Conservation (phyloP, 2,797 vertebrate genomes). For the Eulemur mongoz region DNA sequence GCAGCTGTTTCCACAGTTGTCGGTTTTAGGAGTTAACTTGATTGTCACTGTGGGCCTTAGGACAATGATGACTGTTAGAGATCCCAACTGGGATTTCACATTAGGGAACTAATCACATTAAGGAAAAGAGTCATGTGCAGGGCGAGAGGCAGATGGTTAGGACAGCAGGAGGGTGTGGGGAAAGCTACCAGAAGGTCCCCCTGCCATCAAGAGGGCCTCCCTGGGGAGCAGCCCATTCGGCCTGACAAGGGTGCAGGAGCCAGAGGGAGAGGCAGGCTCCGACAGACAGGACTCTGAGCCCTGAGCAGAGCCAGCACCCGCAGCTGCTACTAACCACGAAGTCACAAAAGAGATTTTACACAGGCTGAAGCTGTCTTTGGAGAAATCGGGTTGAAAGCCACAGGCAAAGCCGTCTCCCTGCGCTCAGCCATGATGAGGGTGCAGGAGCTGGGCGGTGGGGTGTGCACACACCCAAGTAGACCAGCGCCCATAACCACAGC, state of each 20-base stretch:
- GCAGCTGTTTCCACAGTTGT: constrained; percentile 8
- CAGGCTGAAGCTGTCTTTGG: neutral
- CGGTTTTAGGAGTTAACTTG: constrained; percentile 14
- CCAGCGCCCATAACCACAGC: neutral
- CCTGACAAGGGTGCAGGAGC: neutral
- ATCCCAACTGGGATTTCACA: constrained; percentile 18
- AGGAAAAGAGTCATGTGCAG: neutral
- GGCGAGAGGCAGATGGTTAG: neutral
- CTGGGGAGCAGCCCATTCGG: neutral
- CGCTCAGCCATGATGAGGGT: neutral
- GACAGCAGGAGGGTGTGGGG: neutral
- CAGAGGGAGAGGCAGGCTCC: neutral
- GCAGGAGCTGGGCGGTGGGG: neutral
- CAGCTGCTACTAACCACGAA: neutral
- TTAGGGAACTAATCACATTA: neutral
- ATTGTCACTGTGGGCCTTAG: neutral
- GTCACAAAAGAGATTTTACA: neutral
- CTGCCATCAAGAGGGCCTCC: neutral
- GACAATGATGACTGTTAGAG: neutral
- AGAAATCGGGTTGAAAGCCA: neutral
- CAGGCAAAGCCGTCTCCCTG: neutral
- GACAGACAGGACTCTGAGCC: neutral
- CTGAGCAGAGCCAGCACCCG: neutral
- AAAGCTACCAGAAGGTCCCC: neutral
- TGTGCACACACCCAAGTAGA: neutral